Evolutionary conservation across 2,113 vertebrate genomes (phyloP).

Genomic region (Glaucidium brasilianum): DNA sequence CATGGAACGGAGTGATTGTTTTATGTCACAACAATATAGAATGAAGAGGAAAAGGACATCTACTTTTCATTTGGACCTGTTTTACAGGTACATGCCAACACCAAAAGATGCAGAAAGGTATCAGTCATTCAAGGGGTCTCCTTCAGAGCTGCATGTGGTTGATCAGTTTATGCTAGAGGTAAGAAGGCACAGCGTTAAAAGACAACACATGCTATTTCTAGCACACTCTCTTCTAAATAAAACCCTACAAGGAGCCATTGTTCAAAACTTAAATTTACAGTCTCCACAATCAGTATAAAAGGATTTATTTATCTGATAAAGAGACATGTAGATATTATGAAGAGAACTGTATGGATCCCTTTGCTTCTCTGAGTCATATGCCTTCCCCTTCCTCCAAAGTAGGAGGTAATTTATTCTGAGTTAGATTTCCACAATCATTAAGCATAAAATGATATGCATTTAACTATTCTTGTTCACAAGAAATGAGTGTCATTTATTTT

Average conservation of each 20-base stretch:
- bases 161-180: conserved; percentile 91
- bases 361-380: neutral
- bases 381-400: neutral
- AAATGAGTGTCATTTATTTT: neutral
- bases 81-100: conserved; percentile 83
- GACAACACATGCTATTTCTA: neutral
- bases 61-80: neutral
- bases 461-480: neutral
- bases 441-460: neutral
- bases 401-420: neutral
- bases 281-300: neutral
- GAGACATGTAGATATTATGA: neutral
- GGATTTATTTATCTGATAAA: neutral
- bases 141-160: conserved; percentile 83
- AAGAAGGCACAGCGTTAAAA: neutral
- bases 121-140: conserved; percentile 74
- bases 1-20: neutral
- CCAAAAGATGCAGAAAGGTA: conserved; percentile 83
- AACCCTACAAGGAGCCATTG: neutral
- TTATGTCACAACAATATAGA: neutral
- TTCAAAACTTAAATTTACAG: neutral
- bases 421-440: neutral
- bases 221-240: neutral
- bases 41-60: neutral
- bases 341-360: neutral